Evolutionary conservation across 1,140 invertebrate species (phyloP), one percentile per base, ranked within the genome.

Genomic region (Cheumatopsyche charites): DNA sequence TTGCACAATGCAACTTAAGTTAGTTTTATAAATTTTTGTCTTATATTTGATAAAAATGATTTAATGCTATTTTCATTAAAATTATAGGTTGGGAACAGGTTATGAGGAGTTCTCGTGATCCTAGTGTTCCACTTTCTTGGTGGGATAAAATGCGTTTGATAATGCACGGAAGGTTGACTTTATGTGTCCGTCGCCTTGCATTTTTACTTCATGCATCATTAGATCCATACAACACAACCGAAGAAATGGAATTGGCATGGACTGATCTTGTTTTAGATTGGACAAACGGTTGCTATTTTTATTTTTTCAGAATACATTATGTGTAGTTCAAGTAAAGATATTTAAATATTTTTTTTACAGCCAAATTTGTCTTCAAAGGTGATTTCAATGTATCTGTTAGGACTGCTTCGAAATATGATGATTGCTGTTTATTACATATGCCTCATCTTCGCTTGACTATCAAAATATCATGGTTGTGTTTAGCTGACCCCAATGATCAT

Each of bases 161-260:
- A 12, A 87, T 98, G 75, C 98, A 99, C 80, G 98, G 98, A 0
- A 87, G 95, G 13, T 82, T 98, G 19, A 97, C 95, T 0, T 88
- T 96, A 76, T 91, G 92, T 67, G 91, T 94, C 9, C 88, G 91
- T 77, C 92, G 94, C 77, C 86, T 98, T 73, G 95, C 94, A 1
- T 89, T 97, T 15, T 83, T 96, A 42, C 80, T 99, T 77, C 96
- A 98, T 81, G 96, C 96, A 1, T 98, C 96, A 0, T 84, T 97
- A 4, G 96, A 99, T 86, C 98, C 98, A 0, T 99, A 98, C 79
- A 99, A 99, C 80, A 97, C 94, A 0, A 99, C 97, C 0, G 98
- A 99, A 82, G 93, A 99, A 82, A 98, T 99, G 94, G 97, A 99
- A 82, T 85, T 98, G 17, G 94, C 94, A 0, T 99, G 97, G 96